Evolutionary conservation across 2,888 invertebrate species (phyloP), one percentile per base, ranked within the genome.

Genomic region (Nomada fucata): DNA sequence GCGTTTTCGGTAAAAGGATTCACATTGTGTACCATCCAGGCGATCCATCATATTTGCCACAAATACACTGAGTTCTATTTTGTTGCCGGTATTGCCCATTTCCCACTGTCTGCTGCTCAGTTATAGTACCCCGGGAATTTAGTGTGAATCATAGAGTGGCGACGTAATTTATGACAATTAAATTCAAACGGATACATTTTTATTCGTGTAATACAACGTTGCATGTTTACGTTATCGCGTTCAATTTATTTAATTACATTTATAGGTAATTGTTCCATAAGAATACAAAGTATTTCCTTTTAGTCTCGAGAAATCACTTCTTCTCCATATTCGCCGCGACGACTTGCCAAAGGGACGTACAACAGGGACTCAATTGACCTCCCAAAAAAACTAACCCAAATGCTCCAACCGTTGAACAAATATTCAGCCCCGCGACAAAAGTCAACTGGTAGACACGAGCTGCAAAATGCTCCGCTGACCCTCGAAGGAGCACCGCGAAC

Each of bases 21-120:
- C 29, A 13, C 53, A 60, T 77, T 77, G 44, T n/a, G 36, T 15
- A 36, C 50, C 36, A 67, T n/a, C 50, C 23, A n/a, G 55, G n/a
- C 61, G 59, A 42, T 74, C 23, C 23, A 60, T 73, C 65, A 61
- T 60, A 53, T 53, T 73, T 74, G 59, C 65, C 47, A 50, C 59
- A 60, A 74, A 67, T 65, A 73, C 23, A 50, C 44, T 36, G 20
- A 26, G 18, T 57, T 20, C 20, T 36, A 72, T 64, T 59, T 11
- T 52, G 11, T 47, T 7, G 11, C 1, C 10, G 52, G 55, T 13
- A 57, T 47, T 9, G 69, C 29, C 69, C n/a, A 59, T 64, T 64
- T 23, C 36, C 50, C 23, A 71, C 2, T 7, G 29, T n/a, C 23
- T 13, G 70, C 9, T 57, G 61, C 47, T 63, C 61, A 15, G 29